Percentiles rank a stretch among this genome's conserved stretches.
Conservation (phyloP, 1,140 invertebrate genomes). For the Meloidogyne floridensis region DNA sequence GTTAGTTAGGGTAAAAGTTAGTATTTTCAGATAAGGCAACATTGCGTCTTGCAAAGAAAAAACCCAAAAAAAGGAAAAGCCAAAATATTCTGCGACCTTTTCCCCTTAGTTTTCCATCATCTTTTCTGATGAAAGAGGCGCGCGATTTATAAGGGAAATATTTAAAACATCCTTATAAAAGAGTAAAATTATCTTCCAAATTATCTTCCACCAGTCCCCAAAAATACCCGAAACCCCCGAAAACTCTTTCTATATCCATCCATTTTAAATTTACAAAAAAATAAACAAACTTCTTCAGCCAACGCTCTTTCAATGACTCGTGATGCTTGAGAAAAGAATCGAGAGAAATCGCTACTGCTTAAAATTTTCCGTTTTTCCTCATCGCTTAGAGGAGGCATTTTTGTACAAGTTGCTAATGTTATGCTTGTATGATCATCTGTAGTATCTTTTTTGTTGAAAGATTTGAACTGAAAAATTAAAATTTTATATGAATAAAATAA, state of each 20-base stretch:
- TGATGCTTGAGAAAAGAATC: slow-evolving; percentile 45
- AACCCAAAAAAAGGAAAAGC: too few species aligned
- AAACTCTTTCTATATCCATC: background rate
- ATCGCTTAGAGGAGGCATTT: slow-evolving; percentile 48
- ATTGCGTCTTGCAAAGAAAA: too few species aligned
- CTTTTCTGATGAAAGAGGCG: too few species aligned
- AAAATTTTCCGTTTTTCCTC: slow-evolving; percentile 54
- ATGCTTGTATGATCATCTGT: slow-evolving; percentile 14
- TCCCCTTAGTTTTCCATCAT: too few species aligned
- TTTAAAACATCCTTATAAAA: too few species aligned
- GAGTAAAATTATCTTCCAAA: too few species aligned
- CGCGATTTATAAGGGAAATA: too few species aligned
- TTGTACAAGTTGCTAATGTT: slow-evolving; percentile 21
- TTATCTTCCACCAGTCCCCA: too few species aligned
- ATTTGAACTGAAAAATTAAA: slow-evolving; percentile 20
- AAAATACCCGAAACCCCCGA: too few species aligned
- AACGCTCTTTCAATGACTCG: slow-evolving; percentile 49
- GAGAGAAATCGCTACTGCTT: slow-evolving; percentile 34
- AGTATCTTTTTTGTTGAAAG: slow-evolving; percentile 23
- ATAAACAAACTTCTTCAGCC: slow-evolving; percentile 45
- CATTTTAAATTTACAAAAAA: slow-evolving; percentile 20
- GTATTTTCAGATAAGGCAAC: too few species aligned
- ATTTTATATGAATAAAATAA: background rate
- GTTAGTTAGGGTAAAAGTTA: too few species aligned
- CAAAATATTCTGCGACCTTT: too few species aligned